Conservation (phyloP, 2,888 invertebrate species). For the Mythimna albipuncta region DNA sequence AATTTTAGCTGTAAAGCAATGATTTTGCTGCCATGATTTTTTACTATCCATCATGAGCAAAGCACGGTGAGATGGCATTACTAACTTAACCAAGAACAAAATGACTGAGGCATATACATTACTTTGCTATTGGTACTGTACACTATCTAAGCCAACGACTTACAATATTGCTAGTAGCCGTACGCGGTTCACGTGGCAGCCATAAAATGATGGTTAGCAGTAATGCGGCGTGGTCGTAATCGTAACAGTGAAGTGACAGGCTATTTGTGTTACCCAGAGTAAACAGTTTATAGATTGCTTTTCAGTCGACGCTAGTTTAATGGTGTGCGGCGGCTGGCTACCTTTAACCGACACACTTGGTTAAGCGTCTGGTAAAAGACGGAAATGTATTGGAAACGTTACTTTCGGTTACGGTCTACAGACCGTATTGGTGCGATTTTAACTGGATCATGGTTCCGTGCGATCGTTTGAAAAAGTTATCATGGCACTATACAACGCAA, state of each 20-base stretch:
- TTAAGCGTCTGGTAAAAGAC: background rate
- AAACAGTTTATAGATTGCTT: slow-evolving; percentile 27
- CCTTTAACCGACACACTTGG: background rate
- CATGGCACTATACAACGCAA: no score
- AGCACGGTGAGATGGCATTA: background rate
- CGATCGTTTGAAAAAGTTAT: no score
- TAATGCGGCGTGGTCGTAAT: slow-evolving; percentile 1
- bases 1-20: no score
- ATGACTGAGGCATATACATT: slow-evolving; percentile 11
- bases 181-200: background rate
- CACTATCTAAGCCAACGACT: background rate
- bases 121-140: background rate
- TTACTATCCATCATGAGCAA: background rate
- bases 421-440: background rate
- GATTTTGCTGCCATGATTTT: no score
- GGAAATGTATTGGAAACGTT: background rate
- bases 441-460: no score
- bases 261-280: slow-evolving; percentile 40
- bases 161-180: background rate
- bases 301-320: background rate
- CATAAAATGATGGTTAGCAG: slow-evolving; percentile 14
- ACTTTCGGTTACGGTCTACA: background rate
- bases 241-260: slow-evolving; percentile 23
- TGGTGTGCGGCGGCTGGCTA: background rate
- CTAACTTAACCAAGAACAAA: slow-evolving; percentile 14